Percentiles rank a stretch among this genome's conserved stretches.
phyloP scores from a whole-genome alignment of 2,113 vertebrate genomes.

The Platycercus adscitus region DNA sequence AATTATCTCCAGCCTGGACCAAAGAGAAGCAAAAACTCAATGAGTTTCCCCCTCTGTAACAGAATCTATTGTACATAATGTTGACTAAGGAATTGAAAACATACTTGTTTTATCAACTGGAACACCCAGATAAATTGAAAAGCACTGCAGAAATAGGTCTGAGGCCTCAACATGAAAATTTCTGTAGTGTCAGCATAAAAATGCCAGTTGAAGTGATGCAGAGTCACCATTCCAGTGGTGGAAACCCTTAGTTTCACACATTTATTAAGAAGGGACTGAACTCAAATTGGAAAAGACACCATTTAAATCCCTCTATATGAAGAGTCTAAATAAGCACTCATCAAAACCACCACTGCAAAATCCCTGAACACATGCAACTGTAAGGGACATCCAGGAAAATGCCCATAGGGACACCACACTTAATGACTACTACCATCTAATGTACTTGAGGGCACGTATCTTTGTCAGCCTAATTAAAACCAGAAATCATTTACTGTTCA shows the following conservation, averaged over 20 bases:
- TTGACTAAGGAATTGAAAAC: neutral
- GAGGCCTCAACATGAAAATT: neutral
- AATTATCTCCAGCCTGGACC: neutral
- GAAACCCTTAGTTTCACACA: neutral
- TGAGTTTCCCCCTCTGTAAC: neutral
- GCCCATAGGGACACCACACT: neutral
- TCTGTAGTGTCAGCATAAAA: neutral
- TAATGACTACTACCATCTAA: neutral
- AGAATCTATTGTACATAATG: neutral
- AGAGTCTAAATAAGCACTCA: neutral
- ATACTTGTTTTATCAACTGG: neutral
- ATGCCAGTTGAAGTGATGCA: neutral
- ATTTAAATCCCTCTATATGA: neutral
- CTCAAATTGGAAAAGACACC: neutral
- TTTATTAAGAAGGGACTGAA: neutral
- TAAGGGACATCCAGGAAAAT: neutral
- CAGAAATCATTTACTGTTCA: neutral
- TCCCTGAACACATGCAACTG: neutral
- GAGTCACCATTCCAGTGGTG: neutral
- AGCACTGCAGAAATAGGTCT: neutral
- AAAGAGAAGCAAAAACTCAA: neutral
- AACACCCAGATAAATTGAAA: neutral
- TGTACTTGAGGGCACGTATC: neutral
- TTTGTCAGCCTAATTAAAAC: conserved; percentile 49
- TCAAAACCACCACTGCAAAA: neutral